Base-by-base conservation (phyloP, 2,113 vertebrate species). In the Pungitius pungitius region DNA sequence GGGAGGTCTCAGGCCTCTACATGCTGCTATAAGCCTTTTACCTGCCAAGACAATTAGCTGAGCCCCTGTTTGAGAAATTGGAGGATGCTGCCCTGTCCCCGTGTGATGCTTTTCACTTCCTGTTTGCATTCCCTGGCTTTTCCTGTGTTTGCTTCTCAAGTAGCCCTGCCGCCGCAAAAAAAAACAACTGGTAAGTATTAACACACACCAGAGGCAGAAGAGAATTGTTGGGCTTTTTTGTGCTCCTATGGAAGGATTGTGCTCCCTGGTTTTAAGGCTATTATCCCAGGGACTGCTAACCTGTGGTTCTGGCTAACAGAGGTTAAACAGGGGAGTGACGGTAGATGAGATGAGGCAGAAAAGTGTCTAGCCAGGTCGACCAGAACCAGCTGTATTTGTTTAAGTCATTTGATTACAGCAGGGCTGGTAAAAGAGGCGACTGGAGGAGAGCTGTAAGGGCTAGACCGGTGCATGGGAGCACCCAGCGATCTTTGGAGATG, bases 21-120 rank as follows among this genome's bases (percentile, higher is more conserved):
- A 13, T 77, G 63, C n/a, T 40, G 75, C 73, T 66, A 49, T 63
- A 77, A 78, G 75, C 52, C 71, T 55, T 63, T 20, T 68, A 77
- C 42, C 69, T 54, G 12, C 69, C 61, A 56, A 43, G 63, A 75
- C 65, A 81, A 85, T 89, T 86, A 89, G 75, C 69, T 14, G 45
- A 60, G 58, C 57, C 61, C 22, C 66, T 6, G 14, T 40, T 47
- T 70, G 72, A 87, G 80, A 57, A 85, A 69, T 40, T 57, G 62
- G 65, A 82, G 77, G 67, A 88, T 80, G 75, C 51, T 84, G 77
- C 51, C 40, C 20, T 11, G 43, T 37, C 33, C 33, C 68, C 0
- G 40, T 75, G 67, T 78, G 82, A 81, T 77, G 73, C 58, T 85
- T 77, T 83, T 64, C 68, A 79, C 83, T 90, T 88, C 85, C 90